Conservation (phyloP, 2,113 vertebrate species). For the Patagioenas fasciata region DNA sequence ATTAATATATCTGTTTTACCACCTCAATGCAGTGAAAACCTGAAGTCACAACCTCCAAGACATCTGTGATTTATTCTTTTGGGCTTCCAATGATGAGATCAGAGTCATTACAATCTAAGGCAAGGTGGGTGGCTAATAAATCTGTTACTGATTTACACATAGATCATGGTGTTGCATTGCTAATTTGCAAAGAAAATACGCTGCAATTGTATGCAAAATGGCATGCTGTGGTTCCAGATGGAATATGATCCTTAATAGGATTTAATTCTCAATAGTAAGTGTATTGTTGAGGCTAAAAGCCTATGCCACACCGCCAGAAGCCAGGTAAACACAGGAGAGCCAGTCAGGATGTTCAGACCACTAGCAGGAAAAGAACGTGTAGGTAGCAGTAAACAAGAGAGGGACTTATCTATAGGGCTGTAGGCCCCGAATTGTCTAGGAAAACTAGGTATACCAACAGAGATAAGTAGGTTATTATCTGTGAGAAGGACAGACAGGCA, state of each 20-base stretch:
- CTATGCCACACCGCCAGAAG: neutral
- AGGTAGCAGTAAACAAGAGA: neutral
- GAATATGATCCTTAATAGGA: neutral
- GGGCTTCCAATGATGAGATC: conserved; percentile 44
- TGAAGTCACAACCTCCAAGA: conserved; percentile 18
- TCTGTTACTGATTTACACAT: conserved; percentile 13
- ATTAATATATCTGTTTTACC: conserved; percentile 55
- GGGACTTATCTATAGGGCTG: neutral
- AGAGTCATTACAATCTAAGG: conserved; percentile 32
- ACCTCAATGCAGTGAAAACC: conserved; percentile 13
- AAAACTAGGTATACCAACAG: neutral
- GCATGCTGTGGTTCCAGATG: neutral
- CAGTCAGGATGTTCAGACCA: neutral
- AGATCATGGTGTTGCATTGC: neutral
- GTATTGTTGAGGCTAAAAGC: neutral
- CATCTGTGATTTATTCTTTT: conserved; percentile 49
- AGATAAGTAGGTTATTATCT: neutral
- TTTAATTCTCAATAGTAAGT: fast-evolving
- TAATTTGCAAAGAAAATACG: conserved; percentile 29
- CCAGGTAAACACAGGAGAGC: neutral
- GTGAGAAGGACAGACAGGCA: neutral
- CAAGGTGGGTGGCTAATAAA: conserved; percentile 43
- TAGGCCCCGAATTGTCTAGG: neutral
- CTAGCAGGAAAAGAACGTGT: neutral
- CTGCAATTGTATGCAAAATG: neutral